Evolutionary conservation across 2,888 invertebrate genomes (phyloP), one percentile per base, ranked within the genome.

Genomic region (Chrysolina oricalcia): DNA sequence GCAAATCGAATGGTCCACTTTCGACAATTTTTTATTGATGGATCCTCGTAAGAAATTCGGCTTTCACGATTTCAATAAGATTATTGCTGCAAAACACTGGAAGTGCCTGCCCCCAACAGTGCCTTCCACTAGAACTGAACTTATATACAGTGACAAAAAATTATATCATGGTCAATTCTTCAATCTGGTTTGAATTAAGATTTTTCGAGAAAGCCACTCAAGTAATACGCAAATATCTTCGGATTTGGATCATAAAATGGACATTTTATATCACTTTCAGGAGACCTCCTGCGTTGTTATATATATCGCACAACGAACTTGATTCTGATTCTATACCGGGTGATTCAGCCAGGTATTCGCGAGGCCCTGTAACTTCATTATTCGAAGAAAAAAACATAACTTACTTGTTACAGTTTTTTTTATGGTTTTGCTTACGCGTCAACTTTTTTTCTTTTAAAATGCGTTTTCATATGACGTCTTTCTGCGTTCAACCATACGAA

Each of bases 1-100:
- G 78, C 17, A 75, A 79, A 67, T 77, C 78, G 11, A 74, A 81
- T 72, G 70, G 35, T 77, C 10, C 10, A 21, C 13, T 23, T 21
- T 53, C 19, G 3, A 10, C 53, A 11, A 53, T 23, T 53, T 53
- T 21, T 53, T 21, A 21, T 21, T 10, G 21, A 11, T 19, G 10
- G 19, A 21, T 21, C n/a, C 19, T 53, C 13, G 19, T 53, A 21
- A 53, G 5, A 23, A 53, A 53, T 53, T 21, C 11, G 19, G 19
- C 53, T 53, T 53, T 53, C 21, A 19, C 11, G 21, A 21, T 23
- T 53, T 21, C 19, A 21, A 11, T 13, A 53, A 53, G 53, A 53
- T 10, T 53, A 53, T 10, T 53, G 21, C 21, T 53, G 53, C 23
- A 10, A 53, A 21, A 53, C 19, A 53, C 19, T 4, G 11, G 11